Base-by-base conservation (phyloP, 2,888 invertebrate genomes). In the Megamerina dolium region DNA sequence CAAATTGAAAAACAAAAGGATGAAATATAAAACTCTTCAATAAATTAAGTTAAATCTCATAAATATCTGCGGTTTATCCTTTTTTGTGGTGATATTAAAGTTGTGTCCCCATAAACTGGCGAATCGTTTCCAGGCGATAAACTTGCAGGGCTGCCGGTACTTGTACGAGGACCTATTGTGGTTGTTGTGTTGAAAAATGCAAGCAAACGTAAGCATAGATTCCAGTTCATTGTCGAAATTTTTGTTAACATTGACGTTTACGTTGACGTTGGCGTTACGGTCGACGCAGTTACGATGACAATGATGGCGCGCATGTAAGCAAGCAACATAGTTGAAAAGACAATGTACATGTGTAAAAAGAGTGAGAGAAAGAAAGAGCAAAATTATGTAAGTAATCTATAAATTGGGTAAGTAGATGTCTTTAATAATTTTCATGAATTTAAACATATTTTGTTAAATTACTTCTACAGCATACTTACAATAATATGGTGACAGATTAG, bases 91-190 rank as follows among this genome's bases (percentile, higher is more conserved):
- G 64, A 63, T 55, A 57, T 52, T 48, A 63, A 50, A 37, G 59
- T 60, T 31, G 66, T 55, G 53, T 64, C 63, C 49, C 64, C 66
- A 56, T 64, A 66, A 58, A 64, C 60, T 47, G 60, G 60, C 38
- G 62, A 61, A 52, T 59, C 59, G 55, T 58, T 59, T 54, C 58
- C 58, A 52, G 54, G 47, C 56, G 60, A 59, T 56, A 57, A 54
- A 53, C 50, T 53, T 47, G 52, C 51, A 50, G 50, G 54, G 49
- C 55, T 55, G 34, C 51, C 55, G 37, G 56, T 52, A 40, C 49
- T 55, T 39, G 48, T 42, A 41, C 41, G 49, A 33, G 46, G 48
- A 46, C 33, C 53, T 51, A 45, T 23, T 49, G n/a, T n/a, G n/a
- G n/a, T n/a, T n/a, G n/a, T n/a, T n/a, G n/a, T n/a, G n/a, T n/a